Percentiles rank a stretch among this genome's conserved stretches.
Evolutionary conservation across 2,113 vertebrate species (phyloP).

Genomic region (Zosterops hypoxanthus): DNA sequence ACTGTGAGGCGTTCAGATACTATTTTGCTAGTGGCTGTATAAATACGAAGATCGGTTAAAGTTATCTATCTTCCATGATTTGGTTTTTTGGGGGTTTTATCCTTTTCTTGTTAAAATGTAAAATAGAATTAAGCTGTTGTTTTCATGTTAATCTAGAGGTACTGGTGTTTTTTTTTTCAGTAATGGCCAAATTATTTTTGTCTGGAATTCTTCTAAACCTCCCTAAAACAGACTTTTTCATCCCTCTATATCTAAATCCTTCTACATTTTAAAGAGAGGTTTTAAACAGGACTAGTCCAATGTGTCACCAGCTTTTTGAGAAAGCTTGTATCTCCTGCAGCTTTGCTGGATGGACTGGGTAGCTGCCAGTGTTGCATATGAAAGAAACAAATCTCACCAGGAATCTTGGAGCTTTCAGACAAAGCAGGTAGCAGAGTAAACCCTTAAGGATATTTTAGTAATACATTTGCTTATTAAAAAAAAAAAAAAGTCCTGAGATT

Average conservation of each 20-base stretch:
- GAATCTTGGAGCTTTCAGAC: background rate
- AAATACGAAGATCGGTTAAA: background rate
- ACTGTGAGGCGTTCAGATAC: background rate
- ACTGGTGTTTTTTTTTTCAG: background rate
- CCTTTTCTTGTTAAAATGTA: background rate
- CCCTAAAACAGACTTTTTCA: background rate
- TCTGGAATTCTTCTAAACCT: background rate
- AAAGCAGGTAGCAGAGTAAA: background rate
- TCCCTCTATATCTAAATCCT: background rate
- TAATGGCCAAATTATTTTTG: background rate
- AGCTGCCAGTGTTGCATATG: background rate
- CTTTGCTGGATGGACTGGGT: background rate
- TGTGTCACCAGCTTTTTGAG: background rate
- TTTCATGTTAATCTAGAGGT: background rate
- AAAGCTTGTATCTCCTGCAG: background rate
- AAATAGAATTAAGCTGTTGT: background rate
- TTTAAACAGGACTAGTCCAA: background rate
- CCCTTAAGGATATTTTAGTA: conserved; percentile 52
- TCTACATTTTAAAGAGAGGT: background rate
- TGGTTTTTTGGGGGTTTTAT: background rate
- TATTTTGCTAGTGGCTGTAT: background rate
- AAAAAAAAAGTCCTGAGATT: background rate
- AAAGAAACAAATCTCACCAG: background rate
- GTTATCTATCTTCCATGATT: background rate
- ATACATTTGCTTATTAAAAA: conserved; percentile 12